These are phyloP conservation scores for Casuarius casuarius DNA, from an alignment of 2,113 vertebrate genomes.

Conservation along the genomic window DNA sequence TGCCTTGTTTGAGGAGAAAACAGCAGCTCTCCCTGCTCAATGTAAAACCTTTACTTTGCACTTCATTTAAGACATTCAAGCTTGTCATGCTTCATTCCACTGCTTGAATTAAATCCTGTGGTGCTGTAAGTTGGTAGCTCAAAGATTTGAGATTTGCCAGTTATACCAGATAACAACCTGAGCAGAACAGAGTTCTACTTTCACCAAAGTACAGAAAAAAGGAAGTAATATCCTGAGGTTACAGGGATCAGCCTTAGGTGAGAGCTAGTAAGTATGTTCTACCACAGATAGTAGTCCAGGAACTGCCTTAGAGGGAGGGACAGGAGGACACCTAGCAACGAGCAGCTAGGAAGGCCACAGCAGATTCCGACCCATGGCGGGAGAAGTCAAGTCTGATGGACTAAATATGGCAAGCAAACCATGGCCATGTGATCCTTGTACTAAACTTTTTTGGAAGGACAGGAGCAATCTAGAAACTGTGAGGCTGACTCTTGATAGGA, in stretches of 20 bases:
- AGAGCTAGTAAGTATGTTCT: not conserved
- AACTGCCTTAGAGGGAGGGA: not conserved
- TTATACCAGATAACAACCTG: not conserved
- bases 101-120: not conserved
- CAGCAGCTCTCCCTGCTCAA: not conserved
- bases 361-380: not conserved
- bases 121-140: accelerated
- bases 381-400: not conserved
- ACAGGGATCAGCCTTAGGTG: not conserved
- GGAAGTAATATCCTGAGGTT: not conserved
- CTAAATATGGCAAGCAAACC: not conserved
- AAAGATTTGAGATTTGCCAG: not conserved
- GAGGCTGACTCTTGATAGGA: not conserved
- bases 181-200: not conserved
- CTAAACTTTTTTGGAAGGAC: not conserved
- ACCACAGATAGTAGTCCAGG: not conserved
- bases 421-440: not conserved
- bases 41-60: not conserved
- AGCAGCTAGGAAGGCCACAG: not conserved
- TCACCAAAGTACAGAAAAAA: not conserved
- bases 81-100: not conserved
- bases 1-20: not conserved
- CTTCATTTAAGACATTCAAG: not conserved
- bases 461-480: not conserved
- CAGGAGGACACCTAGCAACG: not conserved